Evolutionary conservation across 2,797 vertebrate genomes (phyloP), one percentile per base, ranked within the genome.

Genomic region (Limnodromus scolopaceus): DNA sequence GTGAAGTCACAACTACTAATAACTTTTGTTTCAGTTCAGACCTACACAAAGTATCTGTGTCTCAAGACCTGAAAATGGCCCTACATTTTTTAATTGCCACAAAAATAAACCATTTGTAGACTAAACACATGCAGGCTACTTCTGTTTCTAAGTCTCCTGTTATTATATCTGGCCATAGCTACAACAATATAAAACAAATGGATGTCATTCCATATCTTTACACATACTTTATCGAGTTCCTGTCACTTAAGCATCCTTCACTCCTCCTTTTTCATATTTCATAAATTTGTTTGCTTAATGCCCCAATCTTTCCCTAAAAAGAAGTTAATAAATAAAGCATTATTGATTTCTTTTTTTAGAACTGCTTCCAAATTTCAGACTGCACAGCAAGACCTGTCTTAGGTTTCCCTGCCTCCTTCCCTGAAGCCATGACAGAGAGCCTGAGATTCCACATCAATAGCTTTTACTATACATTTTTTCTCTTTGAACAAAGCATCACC

Each of bases 401-500:
- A 86, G 58, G 51, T 81, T 95, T 90, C 65, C 61, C 57, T 90
- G 54, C 25, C 64, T 88, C 71, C 34, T 96, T 71, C 49, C 77
- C 74, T 66, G 60, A 84, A 96, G 61, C 58, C 43, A 68, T 7
- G 4, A 92, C 61, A 72, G 46, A 84, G n/a, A 92, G 34, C 3
- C 70, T 19, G 36, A 80, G 60, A 92, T 94, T 93, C 53, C 66
- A 90, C 58, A 86, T 95, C 76, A 90, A 54, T 51, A 72, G 65
- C 24, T 96, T 85, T 81, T 66, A 86, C 58, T 79, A 95, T 25
- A 54, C 28, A 28, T 32, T 84, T 96, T 93, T 81, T 23, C 78
- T 45, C 74, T 96, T 89, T 63, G 81, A 96, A 96, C 61, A 97
- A 97, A 97, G 87, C 86, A 95, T n/a, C 36, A 93, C 66, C 76